Evolutionary conservation across 1,140 invertebrate species (phyloP).

Genomic region (Diorhabda carinulata): DNA sequence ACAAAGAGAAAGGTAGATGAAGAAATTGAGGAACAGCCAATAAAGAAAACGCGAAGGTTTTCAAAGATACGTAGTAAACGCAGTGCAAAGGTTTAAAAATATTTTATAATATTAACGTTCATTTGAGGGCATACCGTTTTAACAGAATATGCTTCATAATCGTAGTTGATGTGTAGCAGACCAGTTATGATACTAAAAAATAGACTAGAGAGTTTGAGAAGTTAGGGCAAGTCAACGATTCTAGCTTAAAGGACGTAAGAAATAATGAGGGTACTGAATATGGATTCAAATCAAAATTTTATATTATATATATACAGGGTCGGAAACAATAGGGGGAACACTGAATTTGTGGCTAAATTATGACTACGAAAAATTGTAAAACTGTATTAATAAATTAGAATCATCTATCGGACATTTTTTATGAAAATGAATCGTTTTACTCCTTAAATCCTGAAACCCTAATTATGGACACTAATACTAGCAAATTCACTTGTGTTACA

Average conservation of each 20-base stretch:
- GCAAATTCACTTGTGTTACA: no score
- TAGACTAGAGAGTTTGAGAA: slow-evolving; percentile 9
- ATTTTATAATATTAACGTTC: slow-evolving; percentile 7
- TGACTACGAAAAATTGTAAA: no score
- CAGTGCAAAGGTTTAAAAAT: slow-evolving; percentile 14
- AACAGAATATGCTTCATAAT: slow-evolving; percentile 19
- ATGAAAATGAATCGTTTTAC: no score
- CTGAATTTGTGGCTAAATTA: no score
- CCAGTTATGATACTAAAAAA: slow-evolving; percentile 16
- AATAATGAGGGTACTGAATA: background rate
- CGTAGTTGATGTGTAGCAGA: slow-evolving; percentile 22
- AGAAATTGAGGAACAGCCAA: slow-evolving; percentile 7
- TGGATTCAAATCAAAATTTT: slow-evolving; percentile 4
- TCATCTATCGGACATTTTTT: no score
- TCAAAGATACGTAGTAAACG: slow-evolving; percentile 17
- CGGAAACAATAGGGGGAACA: no score
- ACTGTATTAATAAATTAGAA: no score
- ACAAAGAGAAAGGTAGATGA: slow-evolving; percentile 13
- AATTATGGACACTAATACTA: no score
- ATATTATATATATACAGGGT: background rate
- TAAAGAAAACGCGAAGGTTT: slow-evolving; percentile 17
- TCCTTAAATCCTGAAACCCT: no score
- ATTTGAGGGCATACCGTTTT: slow-evolving; percentile 15
- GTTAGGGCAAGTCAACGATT: slow-evolving; percentile 13
- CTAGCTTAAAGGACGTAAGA: slow-evolving; percentile 11